Percentiles rank a stretch among this genome's conserved stretches.
phyloP scores from a whole-genome alignment of 2,888 invertebrate species.

The Epinotia brunnichana region DNA sequence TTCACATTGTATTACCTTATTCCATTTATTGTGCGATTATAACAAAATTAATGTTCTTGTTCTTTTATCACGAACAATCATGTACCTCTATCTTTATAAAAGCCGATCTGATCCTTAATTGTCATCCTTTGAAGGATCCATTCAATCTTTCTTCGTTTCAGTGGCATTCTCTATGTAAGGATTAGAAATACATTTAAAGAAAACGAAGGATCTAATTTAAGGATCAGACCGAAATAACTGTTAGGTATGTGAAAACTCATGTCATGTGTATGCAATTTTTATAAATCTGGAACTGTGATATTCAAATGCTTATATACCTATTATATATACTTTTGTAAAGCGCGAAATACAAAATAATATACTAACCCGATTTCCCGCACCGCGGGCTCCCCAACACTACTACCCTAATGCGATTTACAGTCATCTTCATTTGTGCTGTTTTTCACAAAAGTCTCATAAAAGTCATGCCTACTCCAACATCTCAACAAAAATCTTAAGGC shows the following conservation, averaged over 20 bases:
- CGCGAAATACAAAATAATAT: slow-evolving; percentile 41
- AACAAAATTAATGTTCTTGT: not conserved
- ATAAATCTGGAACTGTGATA: not conserved
- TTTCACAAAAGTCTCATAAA: slow-evolving; percentile 50
- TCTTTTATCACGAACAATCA: not conserved
- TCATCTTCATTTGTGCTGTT: slow-evolving; percentile 85
- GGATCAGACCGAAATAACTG: not conserved
- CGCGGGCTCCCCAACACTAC: slow-evolving; percentile 90
- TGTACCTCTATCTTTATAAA: no score
- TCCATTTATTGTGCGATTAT: slow-evolving; percentile 12
- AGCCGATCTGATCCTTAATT: not conserved
- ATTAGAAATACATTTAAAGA: not conserved
- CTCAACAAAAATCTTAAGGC: slow-evolving; percentile 49
- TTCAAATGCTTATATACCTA: not conserved
- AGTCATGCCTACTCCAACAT: slow-evolving; percentile 54
- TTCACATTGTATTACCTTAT: slow-evolving; percentile 10
- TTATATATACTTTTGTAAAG: not conserved
- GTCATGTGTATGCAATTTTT: no score
- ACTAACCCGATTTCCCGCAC: slow-evolving; percentile 91
- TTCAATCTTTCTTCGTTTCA: not conserved
- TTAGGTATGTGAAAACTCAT: not conserved
- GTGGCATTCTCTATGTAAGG: not conserved
- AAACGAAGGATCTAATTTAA: not conserved
- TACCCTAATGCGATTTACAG: slow-evolving; percentile 91
- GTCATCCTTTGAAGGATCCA: not conserved